phyloP scores from a whole-genome alignment of 2,113 vertebrate genomes.

The Perognathus longimembris region DNA sequence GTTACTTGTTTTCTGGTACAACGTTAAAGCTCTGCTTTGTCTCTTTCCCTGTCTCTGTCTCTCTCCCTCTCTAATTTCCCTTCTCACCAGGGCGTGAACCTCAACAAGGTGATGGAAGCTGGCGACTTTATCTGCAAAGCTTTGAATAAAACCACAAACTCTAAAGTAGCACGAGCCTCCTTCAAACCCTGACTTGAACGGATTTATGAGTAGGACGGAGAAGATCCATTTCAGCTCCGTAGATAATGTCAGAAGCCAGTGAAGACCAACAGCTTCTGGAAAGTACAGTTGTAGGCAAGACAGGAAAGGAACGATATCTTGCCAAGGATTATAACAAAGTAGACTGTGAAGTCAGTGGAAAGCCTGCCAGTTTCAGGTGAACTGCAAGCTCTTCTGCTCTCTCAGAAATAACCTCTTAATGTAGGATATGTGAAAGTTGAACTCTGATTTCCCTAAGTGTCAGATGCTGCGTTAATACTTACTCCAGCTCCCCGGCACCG shows the following conservation, averaged over 20 bases:
- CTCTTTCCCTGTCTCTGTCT: constrained; percentile 17
- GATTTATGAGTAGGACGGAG: constrained; percentile 40
- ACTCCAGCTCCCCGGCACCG: constrained; percentile 73
- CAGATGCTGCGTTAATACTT: constrained; percentile 70
- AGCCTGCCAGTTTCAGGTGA: not conserved
- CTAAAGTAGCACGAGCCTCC: constrained; percentile 93
- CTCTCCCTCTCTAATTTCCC: not conserved
- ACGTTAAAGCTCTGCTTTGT: not conserved
- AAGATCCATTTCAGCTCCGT: constrained; percentile 40
- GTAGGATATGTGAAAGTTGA: constrained; percentile 63
- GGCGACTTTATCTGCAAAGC: constrained; percentile 95
- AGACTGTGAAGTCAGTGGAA: constrained; percentile 25
- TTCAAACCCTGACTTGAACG: constrained; percentile 77
- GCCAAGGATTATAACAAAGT: not conserved
- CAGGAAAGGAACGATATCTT: not conserved
- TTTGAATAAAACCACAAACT: constrained; percentile 93
- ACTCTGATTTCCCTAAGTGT: constrained; percentile 71
- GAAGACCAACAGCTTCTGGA: constrained; percentile 36
- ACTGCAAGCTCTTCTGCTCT: too few relatives aligned
- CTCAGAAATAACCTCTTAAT: constrained; percentile 72
- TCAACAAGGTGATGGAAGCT: constrained; percentile 92
- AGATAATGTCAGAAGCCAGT: constrained; percentile 42
- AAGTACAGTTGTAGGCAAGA: constrained; percentile 27
- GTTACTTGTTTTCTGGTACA: too few relatives aligned
- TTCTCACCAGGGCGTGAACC: constrained; percentile 91